Evolutionary conservation across 2,113 vertebrate species (phyloP), one percentile per base, ranked within the genome.

Genomic region (Lepus timidus): DNA sequence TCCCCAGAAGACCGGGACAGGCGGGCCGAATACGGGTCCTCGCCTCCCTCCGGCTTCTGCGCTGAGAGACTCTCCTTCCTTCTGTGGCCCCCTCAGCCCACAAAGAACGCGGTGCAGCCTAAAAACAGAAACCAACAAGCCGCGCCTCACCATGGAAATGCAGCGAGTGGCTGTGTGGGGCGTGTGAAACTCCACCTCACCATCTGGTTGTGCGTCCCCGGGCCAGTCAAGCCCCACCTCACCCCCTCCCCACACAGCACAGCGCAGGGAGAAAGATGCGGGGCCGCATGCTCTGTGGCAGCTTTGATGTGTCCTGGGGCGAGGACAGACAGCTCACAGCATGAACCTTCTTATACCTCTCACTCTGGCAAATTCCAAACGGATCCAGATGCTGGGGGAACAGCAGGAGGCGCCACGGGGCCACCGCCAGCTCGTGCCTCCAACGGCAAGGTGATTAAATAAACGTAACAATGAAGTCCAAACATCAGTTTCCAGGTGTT

Each of bases 51-150:
- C 16, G 5, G 55, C 65, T 90, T 85, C 88, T 25, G 23, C 22
- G 39, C 13, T 33, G 81, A 90, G 73, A 85, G 79, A 16, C 39
- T 51, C 65, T 76, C 92, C 67, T 76, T 71, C 64, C 67, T 17
- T 49, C 87, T 61, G 19, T 27, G 25, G 49, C 81, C 58, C 36
- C 29, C 23, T 44, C 29, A 65, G 29, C 33, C 17, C 8, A 55
- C 25, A 19, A 39, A 85, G 88, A 81, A 65, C 79, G 64, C 20
- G 9, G 13, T 25, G 27, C 33, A 81, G 23, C 44, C 67, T 86
- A 65, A 90, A 90, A 75, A 82, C 58, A 33, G 82, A 33, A 68
- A 52, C 36, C 12, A 58, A 19, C 85, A 9, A 64, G 36, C 27
- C 8, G 27, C 33, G 51, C 75, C 74, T 79, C 44, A 29, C 33